A percentile compares a stretch with the other conserved stretches of the same genome.
These are phyloP conservation scores for Trichacis sp. DNA, from an alignment of 2,888 invertebrate genomes.

Conservation along the genomic window DNA sequence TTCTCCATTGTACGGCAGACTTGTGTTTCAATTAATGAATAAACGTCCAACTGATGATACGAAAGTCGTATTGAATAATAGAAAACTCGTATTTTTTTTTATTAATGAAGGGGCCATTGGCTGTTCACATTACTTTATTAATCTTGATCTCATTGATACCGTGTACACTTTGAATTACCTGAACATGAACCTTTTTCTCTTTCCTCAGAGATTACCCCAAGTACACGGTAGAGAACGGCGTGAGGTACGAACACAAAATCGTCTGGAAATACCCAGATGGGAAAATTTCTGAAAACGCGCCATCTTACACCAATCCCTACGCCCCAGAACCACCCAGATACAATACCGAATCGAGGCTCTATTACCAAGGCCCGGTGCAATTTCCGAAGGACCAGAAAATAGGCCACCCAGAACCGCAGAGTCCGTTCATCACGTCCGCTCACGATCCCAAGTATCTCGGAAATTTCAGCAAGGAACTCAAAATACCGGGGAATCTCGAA, in stretches of 20 bases:
- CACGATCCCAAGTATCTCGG: conserved; percentile 2
- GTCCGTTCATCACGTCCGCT: conserved; percentile 51
- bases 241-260: conserved; percentile 64
- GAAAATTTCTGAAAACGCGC: conserved; percentile 57
- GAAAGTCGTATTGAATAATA: too few relatives aligned
- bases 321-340: neutral
- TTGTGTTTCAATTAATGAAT: too few relatives aligned
- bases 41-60: too few relatives aligned
- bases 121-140: too few relatives aligned
- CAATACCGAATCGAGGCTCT: conserved; percentile 38
- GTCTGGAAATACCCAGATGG: conserved; percentile 68
- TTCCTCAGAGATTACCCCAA: conserved; percentile 47
- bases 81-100: too few relatives aligned
- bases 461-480: neutral
- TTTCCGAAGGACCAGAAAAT: conserved; percentile 55
- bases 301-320: conserved; percentile 51
- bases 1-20: too few relatives aligned
- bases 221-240: conserved; percentile 61
- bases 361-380: conserved; percentile 62
- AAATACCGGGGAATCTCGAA: conserved; percentile 6
- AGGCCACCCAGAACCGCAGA: conserved; percentile 28
- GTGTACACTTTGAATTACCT: too few relatives aligned
- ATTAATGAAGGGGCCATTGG: too few relatives aligned
- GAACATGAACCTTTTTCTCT: neutral
- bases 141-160: too few relatives aligned